Evolutionary conservation across 2,113 vertebrate genomes (phyloP).

Genomic region (Delphinapterus leucas): DNA sequence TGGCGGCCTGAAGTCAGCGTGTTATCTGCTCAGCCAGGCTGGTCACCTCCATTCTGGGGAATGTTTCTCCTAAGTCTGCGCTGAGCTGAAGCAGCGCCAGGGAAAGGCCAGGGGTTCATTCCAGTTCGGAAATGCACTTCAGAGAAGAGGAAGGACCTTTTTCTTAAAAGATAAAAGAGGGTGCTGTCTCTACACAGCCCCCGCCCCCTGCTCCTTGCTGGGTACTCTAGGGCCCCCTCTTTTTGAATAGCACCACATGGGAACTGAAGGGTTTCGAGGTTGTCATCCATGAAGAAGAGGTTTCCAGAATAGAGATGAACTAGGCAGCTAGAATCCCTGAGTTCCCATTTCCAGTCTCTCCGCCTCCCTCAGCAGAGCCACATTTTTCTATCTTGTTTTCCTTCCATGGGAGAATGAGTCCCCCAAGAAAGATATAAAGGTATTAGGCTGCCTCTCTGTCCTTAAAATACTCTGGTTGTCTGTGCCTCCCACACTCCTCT

Average conservation of each 20-base stretch:
- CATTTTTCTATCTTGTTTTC: not conserved
- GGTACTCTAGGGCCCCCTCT: not conserved
- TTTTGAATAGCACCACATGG: not conserved
- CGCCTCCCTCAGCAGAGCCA: not conserved
- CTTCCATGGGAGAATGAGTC: not conserved
- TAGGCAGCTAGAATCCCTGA: not conserved
- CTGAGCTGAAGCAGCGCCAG: conserved; percentile 29
- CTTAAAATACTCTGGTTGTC: not conserved
- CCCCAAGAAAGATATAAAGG: not conserved
- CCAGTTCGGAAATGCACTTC: conserved; percentile 41
- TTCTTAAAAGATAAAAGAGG: conserved; percentile 44
- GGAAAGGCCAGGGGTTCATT: not conserved
- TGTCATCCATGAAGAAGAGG: not conserved
- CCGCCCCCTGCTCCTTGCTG: not conserved
- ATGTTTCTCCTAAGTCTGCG: not conserved
- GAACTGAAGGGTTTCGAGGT: not conserved
- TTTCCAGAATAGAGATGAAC: not conserved
- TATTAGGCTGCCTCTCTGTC: not conserved
- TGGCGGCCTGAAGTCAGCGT: not conserved
- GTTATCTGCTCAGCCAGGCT: not conserved
- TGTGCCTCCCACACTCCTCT: not conserved
- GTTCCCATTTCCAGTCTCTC: not conserved
- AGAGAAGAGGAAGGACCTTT: conserved; percentile 45
- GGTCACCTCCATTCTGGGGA: not conserved
- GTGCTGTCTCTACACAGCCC: not conserved